Evolutionary conservation across 2,888 invertebrate genomes (phyloP), one percentile per base, ranked within the genome.

Genomic region (Gonocerus acuteangulatus): DNA sequence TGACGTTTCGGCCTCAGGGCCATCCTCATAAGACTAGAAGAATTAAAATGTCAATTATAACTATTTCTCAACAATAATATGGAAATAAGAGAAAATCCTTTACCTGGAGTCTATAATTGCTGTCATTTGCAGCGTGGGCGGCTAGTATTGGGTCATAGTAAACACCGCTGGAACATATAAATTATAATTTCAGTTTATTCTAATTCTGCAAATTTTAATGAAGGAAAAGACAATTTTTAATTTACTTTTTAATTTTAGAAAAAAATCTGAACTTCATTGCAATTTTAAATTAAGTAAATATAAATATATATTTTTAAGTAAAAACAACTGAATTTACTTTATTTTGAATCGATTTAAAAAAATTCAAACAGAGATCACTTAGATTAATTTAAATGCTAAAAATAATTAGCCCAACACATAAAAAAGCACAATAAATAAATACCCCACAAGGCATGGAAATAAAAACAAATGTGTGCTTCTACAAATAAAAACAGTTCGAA

Each of bases 121-220:
- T 87, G 79, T 91, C 91, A 71, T 81, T 79, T 61, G 79, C 79
- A 68, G 88, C 87, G 71, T 85, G 84, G 68, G 90, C 89, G 69
- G 92, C 91, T 80, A 95, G 80, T 83, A 93, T 92, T 72, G 92
- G 94, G 82, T 95, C 94, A 81, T 94, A 95, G 82, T 94, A 95
- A 70, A 94, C 87, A 78, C 93, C 89, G 79, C 77, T 82, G 79
- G 23, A 69, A 70, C 51, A 66, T 44, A 60, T 23, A 59, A 22
- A 39, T 21, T 13, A 22, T 2, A 54, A 59, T 6, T 27, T 27
- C 9, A 27, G 27, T 27, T 27, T 27, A 4, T 45, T 48, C 3
- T 11, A 36, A 36, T 39, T 15, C 22, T 32, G 36, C n/a, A 32
- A 51, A 4, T 51, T 7, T 27, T 32, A 48, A 16, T 44, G 15